Percentiles rank a stretch among this genome's conserved stretches.
These are phyloP conservation scores for Anhinga rufa DNA, from an alignment of 2,113 vertebrate genomes.

Conservation along the genomic window DNA sequence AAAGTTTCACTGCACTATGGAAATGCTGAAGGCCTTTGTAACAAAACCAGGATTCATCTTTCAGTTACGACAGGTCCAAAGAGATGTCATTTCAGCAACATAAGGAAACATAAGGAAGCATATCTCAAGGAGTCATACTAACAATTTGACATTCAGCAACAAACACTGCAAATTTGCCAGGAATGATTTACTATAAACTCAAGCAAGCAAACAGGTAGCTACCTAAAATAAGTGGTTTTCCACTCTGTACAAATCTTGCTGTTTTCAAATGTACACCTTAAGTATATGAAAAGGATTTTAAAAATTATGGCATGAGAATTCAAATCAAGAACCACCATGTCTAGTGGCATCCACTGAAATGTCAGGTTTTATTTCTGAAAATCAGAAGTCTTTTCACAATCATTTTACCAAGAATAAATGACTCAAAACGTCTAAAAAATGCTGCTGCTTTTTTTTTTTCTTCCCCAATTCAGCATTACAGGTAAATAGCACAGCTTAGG, in stretches of 20 bases:
- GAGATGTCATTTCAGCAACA: background rate
- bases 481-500: background rate
- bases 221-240: background rate
- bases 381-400: background rate
- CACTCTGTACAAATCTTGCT: background rate
- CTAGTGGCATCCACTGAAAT: background rate
- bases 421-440: background rate
- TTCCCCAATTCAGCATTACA: background rate
- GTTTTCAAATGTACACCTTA: background rate
- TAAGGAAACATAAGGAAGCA: background rate
- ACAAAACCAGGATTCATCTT: background rate
- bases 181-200: background rate
- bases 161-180: background rate
- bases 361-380: background rate
- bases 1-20: background rate
- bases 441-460: no score
- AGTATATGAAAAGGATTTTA: background rate
- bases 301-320: background rate
- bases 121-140: background rate
- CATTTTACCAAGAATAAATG: background rate
- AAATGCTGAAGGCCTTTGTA: background rate
- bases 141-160: background rate
- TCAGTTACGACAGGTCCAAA: background rate
- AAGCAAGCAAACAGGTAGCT: background rate
- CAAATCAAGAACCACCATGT: background rate